Base-by-base conservation (phyloP, 2,888 invertebrate genomes). In the Neria commutata region DNA sequence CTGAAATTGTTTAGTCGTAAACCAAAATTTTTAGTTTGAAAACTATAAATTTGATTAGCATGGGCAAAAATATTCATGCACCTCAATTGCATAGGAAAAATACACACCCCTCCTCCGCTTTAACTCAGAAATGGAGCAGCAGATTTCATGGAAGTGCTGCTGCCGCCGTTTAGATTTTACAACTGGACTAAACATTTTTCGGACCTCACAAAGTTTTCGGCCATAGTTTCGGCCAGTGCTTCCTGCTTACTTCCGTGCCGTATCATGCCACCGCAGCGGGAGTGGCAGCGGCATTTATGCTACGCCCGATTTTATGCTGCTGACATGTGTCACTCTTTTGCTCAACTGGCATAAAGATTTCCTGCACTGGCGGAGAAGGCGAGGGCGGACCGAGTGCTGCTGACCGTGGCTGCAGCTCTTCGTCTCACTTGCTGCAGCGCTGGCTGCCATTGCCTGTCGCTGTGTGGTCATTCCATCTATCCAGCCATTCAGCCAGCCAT, bases 311-410 rank as follows among this genome's bases (percentile, higher is more conserved):
- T 75, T 73, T 64, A 68, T 77, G 79, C 70, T 75, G 74, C 76
- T 79, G 76, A 78, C 79, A 76, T 76, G 79, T 76, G 76, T 78
- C 76, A 76, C 75, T 76, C 78, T 72, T 69, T 73, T 69, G 67
- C 69, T 73, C 68, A 68, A 67, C 70, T 66, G 72, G 69, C 73
- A 75, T 73, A 62, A 76, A 76, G 72, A 72, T 75, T 76, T 73
- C 70, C 70, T 63, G 3, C 58, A 65, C 73, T n/a, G n/a, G n/a
- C n/a, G n/a, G n/a, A n/a, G n/a, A n/a, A n/a, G n/a, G n/a, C n/a
- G n/a, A n/a, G n/a, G n/a, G n/a, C n/a, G n/a, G n/a, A n/a, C n/a
- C n/a, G n/a, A n/a, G n/a, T n/a, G n/a, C n/a, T n/a, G n/a, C n/a
- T n/a, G n/a, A n/a, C n/a, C n/a, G n/a, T n/a, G n/a, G n/a, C n/a